phyloP scores from a whole-genome alignment of 2,113 vertebrate genomes.

The Phrynosoma blainvillii region DNA sequence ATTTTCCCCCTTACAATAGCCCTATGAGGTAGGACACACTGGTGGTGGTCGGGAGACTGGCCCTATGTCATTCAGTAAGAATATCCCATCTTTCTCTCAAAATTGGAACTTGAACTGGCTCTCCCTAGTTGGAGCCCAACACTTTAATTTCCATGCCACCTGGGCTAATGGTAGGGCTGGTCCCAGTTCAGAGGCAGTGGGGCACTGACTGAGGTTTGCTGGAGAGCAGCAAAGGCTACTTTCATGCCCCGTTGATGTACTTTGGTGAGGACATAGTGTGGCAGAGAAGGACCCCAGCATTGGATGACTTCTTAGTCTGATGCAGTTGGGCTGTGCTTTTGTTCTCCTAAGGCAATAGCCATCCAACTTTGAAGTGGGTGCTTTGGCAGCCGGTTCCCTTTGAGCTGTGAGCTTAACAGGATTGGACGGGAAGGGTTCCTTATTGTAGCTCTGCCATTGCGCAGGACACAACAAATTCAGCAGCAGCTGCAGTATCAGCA shows the following conservation, averaged over 20 bases:
- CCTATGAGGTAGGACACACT: no score
- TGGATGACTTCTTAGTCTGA: not conserved
- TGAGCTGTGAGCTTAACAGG: constrained; percentile 31
- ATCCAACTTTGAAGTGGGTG: not conserved
- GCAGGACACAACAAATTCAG: constrained; percentile 33
- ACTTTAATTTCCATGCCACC: not conserved
- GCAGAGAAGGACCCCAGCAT: not conserved
- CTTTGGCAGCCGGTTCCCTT: not conserved
- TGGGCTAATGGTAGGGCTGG: not conserved
- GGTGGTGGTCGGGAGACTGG: no score
- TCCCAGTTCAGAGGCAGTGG: not conserved
- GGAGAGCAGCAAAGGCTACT: not conserved
- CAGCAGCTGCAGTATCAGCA: constrained; percentile 56
- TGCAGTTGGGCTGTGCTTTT: not conserved
- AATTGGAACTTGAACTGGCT: no score
- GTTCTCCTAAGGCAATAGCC: not conserved
- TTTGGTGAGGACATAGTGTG: no score
- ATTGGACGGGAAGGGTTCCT: constrained; percentile 39
- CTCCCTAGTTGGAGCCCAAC: no score
- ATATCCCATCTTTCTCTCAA: no score
- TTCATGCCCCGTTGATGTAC: no score
- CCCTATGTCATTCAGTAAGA: no score
- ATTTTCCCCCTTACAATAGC: no score
- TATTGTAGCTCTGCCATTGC: constrained; percentile 22
- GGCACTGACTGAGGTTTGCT: not conserved